phyloP scores from a whole-genome alignment of 2,888 invertebrate genomes.

The Philopedon plagiatum region DNA sequence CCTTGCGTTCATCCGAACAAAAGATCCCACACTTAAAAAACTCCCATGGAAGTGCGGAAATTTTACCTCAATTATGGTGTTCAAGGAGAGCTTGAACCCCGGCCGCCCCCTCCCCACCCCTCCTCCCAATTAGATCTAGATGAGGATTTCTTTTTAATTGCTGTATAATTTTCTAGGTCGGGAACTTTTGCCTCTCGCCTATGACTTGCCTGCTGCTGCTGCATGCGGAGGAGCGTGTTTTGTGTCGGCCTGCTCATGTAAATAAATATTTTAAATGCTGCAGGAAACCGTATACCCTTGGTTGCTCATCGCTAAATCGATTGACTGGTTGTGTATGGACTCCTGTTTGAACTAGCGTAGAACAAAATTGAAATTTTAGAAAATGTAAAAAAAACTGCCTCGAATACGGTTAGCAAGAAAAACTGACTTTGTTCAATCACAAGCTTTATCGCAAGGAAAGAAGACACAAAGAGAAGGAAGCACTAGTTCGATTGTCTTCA shows the following conservation, averaged over 20 bases:
- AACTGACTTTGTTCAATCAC: no score
- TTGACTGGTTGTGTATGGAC: no score
- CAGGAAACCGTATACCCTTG: no score
- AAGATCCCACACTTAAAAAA: constrained; percentile 63
- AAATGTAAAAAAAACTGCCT: no score
- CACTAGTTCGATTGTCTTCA: no score
- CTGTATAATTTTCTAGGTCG: constrained; percentile 50
- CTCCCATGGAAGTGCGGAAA: constrained; percentile 64
- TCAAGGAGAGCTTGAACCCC: constrained; percentile 65
- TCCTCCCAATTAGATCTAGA: constrained; percentile 43
- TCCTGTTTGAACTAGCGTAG: no score
- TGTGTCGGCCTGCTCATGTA: not conserved
- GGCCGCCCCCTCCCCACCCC: constrained; percentile 31
- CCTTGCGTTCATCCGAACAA: constrained; percentile 62
- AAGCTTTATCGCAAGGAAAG: no score
- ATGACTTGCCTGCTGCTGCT: constrained; percentile 8
- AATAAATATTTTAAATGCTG: constrained; percentile 14
- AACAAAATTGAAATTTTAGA: no score
- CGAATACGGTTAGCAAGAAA: no score
- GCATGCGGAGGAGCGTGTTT: not conserved
- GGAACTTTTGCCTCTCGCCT: constrained; percentile 36
- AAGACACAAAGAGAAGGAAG: no score
- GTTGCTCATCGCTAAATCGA: no score
- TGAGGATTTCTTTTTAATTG: constrained; percentile 51
- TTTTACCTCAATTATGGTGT: constrained; percentile 62